Evolutionary conservation across 2,888 invertebrate species (phyloP).

Genomic region (Drosophila mimica): DNA sequence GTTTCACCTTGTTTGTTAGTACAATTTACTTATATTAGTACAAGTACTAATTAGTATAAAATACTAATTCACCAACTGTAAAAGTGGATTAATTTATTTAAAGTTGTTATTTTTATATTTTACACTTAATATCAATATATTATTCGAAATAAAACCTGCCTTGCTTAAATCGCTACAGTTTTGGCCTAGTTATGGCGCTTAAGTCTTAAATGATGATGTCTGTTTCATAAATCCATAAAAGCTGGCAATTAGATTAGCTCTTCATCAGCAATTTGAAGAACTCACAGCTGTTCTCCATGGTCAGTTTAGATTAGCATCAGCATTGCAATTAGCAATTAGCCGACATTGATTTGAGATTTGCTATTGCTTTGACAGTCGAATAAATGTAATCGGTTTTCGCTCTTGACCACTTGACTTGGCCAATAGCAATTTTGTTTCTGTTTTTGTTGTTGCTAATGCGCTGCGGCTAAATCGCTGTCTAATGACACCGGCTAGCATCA

Average conservation of each 20-base stretch:
- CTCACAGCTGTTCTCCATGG: constrained; percentile 8
- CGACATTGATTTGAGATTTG: constrained; percentile 15
- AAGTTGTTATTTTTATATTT: not conserved
- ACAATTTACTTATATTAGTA: not conserved
- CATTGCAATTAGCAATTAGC: constrained; percentile 14
- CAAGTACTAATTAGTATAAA: no score
- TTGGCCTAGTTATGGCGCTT: not conserved
- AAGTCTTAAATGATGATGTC: not conserved
- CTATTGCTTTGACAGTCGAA: constrained; percentile 33
- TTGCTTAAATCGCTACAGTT: not conserved
- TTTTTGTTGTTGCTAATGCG: constrained; percentile 34
- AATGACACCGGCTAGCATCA: constrained; percentile 40
- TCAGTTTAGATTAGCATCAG: constrained; percentile 12
- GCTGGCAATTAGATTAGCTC: not conserved
- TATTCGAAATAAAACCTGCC: not conserved
- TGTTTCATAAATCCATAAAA: not conserved
- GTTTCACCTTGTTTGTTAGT: constrained; percentile 8
- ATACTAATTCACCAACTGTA: not conserved
- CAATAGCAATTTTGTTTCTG: not conserved
- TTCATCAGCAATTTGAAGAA: not conserved
- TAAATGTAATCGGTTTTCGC: constrained; percentile 29
- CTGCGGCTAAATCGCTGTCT: constrained; percentile 23
- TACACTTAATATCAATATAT: no score
- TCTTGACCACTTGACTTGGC: not conserved
- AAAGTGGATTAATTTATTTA: not conserved